Base-by-base conservation (phyloP, 1,140 invertebrate species). In the Samia ricini region DNA sequence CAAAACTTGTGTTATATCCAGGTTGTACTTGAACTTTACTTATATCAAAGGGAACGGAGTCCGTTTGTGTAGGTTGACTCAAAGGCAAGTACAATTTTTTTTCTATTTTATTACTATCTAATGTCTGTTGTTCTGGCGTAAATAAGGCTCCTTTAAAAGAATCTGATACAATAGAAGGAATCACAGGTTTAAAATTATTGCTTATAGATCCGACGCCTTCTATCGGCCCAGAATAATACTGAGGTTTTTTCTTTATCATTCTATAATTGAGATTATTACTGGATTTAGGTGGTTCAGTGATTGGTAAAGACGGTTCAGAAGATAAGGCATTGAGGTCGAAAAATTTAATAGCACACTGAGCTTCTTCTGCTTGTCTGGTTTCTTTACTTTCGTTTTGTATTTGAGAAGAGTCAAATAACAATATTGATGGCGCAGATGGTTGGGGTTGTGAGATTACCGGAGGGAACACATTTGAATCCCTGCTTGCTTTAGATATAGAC, bases 221-320 rank as follows among this genome's bases (percentile, higher is more conserved):
- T 15, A 91, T 90, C 6, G 90, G 89, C 4, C 90, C 90, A 0
- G 89, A 82, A 67, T 91, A 91, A 71, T 91, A 91, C 58, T 89
- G 84, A 4, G 85, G 86, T 61, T 77, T 74, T 65, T 89, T 91
- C 24, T 87, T 89, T 4, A 68, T 79, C 79, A 91, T 78, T 71
- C 89, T 81, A 61, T 77, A 91, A 63, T 81, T 90, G 1, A 74
- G 42, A 49, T 69, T 77, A 22, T 81, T 81, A 15, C 74, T 65
- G 12, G 77, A 15, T 76, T 87, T 89, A 15, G 85, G 83, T 15
- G 86, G 86, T 61, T 88, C 83, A 15, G 63, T 21, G 5, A 82
- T 20, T 20, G 72, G 21, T 56, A 75, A 83, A 23, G 63, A 64
- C n/a, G 69, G 59, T 61, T 74, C 26, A 33, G 33, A 42, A 42